These are phyloP conservation scores for Apodemia duryi DNA, from an alignment of 2,888 invertebrate genomes.

Conservation along the genomic window DNA sequence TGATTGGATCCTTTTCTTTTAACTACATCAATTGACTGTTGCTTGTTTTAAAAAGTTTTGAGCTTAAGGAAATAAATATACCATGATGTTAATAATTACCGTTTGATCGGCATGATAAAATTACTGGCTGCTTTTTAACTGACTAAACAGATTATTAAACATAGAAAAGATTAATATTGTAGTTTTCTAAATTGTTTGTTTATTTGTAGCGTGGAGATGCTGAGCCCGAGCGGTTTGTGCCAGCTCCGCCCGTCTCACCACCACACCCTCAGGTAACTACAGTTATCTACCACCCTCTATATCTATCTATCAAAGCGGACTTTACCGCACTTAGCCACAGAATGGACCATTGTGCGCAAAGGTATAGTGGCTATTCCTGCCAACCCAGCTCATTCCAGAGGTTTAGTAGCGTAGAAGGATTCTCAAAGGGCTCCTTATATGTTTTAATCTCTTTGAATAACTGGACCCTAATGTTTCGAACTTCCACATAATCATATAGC, in stretches of 20 bases:
- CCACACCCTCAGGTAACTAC: conserved; percentile 24
- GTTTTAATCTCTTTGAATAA: too few relatives aligned
- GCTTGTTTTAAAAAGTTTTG: neutral
- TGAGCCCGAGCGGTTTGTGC: conserved; percentile 34
- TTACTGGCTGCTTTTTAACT: conserved; percentile 8
- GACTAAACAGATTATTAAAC: neutral
- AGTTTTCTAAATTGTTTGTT: neutral
- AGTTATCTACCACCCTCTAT: neutral
- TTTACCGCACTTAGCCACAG: too few relatives aligned
- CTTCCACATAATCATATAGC: too few relatives aligned
- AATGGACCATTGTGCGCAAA: too few relatives aligned
- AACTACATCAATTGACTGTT: too few relatives aligned
- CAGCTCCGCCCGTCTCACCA: conserved; percentile 30
- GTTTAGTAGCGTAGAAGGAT: too few relatives aligned
- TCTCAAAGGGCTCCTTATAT: too few relatives aligned
- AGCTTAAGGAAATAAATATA: neutral
- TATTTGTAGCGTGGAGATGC: conserved; percentile 28
- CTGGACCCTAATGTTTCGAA: too few relatives aligned
- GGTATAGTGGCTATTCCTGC: too few relatives aligned
- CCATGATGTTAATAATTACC: conserved; percentile 9
- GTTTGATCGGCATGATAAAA: conserved; percentile 1
- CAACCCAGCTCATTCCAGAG: too few relatives aligned
- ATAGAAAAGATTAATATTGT: neutral
- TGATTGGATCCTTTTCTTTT: too few relatives aligned
- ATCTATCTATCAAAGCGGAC: too few relatives aligned